Evolutionary conservation across 1,140 invertebrate genomes (phyloP).

Genomic region (Hyles euphorbiae): DNA sequence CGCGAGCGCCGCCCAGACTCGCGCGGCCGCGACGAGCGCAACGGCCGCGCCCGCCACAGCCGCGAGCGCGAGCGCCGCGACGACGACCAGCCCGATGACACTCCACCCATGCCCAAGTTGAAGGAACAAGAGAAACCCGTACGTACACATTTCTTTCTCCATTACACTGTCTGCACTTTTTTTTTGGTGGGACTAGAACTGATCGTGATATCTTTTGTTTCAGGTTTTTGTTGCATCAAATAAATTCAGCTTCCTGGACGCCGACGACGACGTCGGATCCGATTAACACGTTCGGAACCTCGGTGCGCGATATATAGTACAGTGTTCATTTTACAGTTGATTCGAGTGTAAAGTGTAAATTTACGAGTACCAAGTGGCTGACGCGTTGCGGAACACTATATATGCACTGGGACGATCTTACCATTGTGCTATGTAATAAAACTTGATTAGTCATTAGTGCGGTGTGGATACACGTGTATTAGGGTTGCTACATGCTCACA

Average conservation of each 20-base stretch:
- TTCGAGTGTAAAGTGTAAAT: slow-evolving; percentile 69
- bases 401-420: slow-evolving; percentile 42
- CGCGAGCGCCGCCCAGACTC: slow-evolving; percentile 3
- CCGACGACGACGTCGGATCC: slow-evolving; percentile 60
- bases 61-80: slow-evolving; percentile 50
- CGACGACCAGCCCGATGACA: slow-evolving; percentile 48
- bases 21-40: slow-evolving; percentile 22
- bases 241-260: slow-evolving; percentile 75
- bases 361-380: slow-evolving; percentile 53
- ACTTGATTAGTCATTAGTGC: slow-evolving; percentile 51
- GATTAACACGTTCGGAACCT: slow-evolving; percentile 44
- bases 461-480: slow-evolving; percentile 54
- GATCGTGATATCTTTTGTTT: slow-evolving; percentile 12
- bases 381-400: slow-evolving; percentile 34
- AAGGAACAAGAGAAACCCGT: slow-evolving; percentile 80
- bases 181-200: slow-evolving; percentile 18
- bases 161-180: slow-evolving; percentile 15
- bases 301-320: slow-evolving; percentile 34
- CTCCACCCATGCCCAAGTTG: slow-evolving; percentile 75
- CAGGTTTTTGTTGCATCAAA: slow-evolving; percentile 81
- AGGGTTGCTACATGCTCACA: slow-evolving; percentile 49
- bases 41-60: slow-evolving; percentile 36
- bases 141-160: slow-evolving; percentile 31
- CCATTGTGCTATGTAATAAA: slow-evolving; percentile 50
- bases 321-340: slow-evolving; percentile 49